Percentiles rank a stretch among this genome's conserved stretches.
Conservation (phyloP, 1,140 invertebrate genomes). For the Mycetomoellerius zeteki region DNA sequence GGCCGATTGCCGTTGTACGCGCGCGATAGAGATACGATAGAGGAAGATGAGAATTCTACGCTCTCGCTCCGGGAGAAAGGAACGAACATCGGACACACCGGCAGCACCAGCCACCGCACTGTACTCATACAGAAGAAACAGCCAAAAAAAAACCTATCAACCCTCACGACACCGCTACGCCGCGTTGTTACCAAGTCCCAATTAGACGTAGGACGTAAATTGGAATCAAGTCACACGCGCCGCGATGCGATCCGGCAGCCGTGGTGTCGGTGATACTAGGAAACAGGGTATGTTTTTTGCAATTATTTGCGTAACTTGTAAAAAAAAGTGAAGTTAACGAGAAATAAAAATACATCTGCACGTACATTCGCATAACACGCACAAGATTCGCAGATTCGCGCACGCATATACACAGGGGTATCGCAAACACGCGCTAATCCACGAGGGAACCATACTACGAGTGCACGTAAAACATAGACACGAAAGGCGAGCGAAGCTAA, state of each 20-base stretch:
- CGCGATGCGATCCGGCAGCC: constrained; percentile 74
- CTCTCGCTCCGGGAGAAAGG: constrained; percentile 45
- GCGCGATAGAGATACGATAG: constrained; percentile 31
- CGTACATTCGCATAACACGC: constrained; percentile 12
- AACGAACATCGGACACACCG: constrained; percentile 65
- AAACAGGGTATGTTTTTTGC: constrained; percentile 87
- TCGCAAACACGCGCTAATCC: constrained; percentile 48
- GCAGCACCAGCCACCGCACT: constrained; percentile 65
- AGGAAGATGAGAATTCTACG: constrained; percentile 32
- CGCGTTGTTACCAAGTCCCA: constrained; percentile 73
- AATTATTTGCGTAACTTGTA: constrained; percentile 85
- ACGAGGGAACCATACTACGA: constrained; percentile 32
- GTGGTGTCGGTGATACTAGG: constrained; percentile 84
- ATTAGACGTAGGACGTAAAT: constrained; percentile 76
- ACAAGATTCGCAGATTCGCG: background rate
- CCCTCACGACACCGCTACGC: constrained; percentile 74
- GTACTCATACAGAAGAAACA: constrained; percentile 67
- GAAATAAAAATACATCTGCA: constrained; percentile 70
- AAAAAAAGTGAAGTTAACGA: constrained; percentile 73
- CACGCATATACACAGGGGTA: constrained; percentile 10
- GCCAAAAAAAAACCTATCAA: constrained; percentile 70
- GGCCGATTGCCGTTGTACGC: constrained; percentile 19
- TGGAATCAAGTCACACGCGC: constrained; percentile 79
- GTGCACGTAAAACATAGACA: constrained; percentile 34
- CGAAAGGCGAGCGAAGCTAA: constrained; percentile 49